Conservation (phyloP, 2,888 invertebrate species). For the Lycaena phlaeas region DNA sequence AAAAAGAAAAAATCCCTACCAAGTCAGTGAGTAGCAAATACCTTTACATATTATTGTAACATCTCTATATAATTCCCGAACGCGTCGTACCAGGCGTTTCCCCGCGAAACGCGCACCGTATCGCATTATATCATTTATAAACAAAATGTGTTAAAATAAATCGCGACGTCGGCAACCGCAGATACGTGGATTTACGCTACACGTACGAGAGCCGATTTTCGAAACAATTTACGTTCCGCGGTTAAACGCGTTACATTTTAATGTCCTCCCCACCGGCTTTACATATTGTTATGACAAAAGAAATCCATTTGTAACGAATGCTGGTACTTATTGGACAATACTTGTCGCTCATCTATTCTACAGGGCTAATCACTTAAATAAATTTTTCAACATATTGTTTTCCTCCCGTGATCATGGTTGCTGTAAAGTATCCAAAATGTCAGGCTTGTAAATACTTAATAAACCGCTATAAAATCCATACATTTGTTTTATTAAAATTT, state of each 20-base stretch:
- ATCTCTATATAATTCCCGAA: slow-evolving; percentile 39
- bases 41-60: slow-evolving; percentile 20
- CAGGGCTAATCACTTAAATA: too few relatives aligned
- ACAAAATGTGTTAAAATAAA: slow-evolving; percentile 74
- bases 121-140: slow-evolving; percentile 74
- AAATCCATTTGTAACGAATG: too few relatives aligned
- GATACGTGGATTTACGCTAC: slow-evolving; percentile 48
- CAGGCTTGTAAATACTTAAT: too few relatives aligned
- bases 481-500: too few relatives aligned
- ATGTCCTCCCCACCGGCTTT: slow-evolving; percentile 4
- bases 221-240: slow-evolving; percentile 25
- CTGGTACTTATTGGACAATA: too few relatives aligned
- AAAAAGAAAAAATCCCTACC: too few relatives aligned
- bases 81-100: slow-evolving; percentile 33
- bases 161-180: slow-evolving; percentile 56
- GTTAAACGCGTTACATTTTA: slow-evolving; percentile 14
- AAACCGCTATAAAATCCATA: too few relatives aligned
- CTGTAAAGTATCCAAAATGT: too few relatives aligned
- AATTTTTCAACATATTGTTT: too few relatives aligned
- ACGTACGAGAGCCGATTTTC: slow-evolving; percentile 24
- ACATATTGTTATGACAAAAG: slow-evolving; percentile 5
- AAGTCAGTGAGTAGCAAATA: too few relatives aligned
- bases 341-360: too few relatives aligned
- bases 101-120: slow-evolving; percentile 54
- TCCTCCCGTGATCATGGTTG: too few relatives aligned